A percentile compares a stretch with the other conserved stretches of the same genome.
Evolutionary conservation across 1,140 invertebrate species (phyloP).

Genomic region (Probaryconus sp.): DNA sequence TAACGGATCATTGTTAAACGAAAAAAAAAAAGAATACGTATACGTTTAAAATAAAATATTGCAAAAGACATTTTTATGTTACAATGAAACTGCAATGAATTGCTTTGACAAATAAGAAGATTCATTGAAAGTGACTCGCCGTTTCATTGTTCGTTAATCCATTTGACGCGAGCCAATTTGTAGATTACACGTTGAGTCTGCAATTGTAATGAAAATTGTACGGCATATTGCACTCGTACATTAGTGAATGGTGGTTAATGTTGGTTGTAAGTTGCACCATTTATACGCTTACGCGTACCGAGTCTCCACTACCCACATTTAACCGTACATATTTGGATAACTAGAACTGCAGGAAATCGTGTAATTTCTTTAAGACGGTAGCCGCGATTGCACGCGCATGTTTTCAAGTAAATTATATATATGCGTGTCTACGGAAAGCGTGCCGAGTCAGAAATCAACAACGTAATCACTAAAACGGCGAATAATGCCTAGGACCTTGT

Average conservation of each 20-base stretch:
- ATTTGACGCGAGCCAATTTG: conserved; percentile 21
- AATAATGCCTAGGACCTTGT: neutral
- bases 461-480: neutral
- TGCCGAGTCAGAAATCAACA: neutral
- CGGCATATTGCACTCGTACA: conserved; percentile 11
- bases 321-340: conserved; percentile 17
- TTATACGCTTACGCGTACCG: conserved; percentile 33
- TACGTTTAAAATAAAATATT: too few relatives aligned
- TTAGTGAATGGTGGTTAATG: conserved; percentile 31
- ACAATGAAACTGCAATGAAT: neutral
- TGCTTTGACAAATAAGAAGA: neutral
- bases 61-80: neutral
- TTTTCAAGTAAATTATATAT: conserved; percentile 13
- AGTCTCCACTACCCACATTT: conserved; percentile 29
- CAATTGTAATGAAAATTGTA: conserved; percentile 10
- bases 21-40: too few relatives aligned
- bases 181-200: conserved; percentile 7
- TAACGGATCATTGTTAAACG: too few relatives aligned
- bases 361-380: conserved; percentile 1
- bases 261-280: conserved; percentile 30
- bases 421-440: conserved; percentile 4
- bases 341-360: conserved; percentile 32
- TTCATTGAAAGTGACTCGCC: neutral
- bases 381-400: conserved; percentile 3
- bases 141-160: conserved; percentile 25